A percentile compares a stretch with the other conserved stretches of the same genome.
Evolutionary conservation across 1,140 invertebrate genomes (phyloP).

Genomic region (Trachelipus rathkii): DNA sequence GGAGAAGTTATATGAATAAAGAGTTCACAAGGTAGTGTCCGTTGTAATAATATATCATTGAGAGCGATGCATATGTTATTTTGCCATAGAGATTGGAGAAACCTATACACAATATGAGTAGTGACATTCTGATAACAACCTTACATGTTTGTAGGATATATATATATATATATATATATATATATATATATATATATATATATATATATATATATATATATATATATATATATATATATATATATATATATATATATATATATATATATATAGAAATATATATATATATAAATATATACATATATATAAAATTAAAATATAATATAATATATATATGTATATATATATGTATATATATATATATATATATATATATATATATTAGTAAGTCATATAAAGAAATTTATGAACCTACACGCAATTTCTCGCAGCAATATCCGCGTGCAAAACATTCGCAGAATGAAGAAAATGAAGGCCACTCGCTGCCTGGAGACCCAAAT

Average conservation of each 20-base stretch:
- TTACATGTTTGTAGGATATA: too few species aligned
- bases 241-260: background rate
- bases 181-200: background rate
- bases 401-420: slow-evolving; percentile 19
- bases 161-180: background rate
- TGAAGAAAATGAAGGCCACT: slow-evolving; percentile 22
- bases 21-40: too few species aligned
- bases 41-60: too few species aligned
- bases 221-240: background rate
- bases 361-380: background rate
- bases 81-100: too few species aligned
- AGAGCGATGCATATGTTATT: too few species aligned
- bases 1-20: too few species aligned
- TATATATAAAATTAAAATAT: background rate
- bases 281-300: background rate
- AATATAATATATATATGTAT: background rate
- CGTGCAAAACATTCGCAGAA: slow-evolving; percentile 25
- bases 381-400: too few species aligned
- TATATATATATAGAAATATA: too few species aligned
- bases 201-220: background rate
- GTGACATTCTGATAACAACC: background rate
- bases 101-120: too few species aligned
- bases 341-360: background rate
- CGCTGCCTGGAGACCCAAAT: slow-evolving; percentile 22
- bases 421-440: slow-evolving; percentile 22